A percentile compares a stretch with the other conserved stretches of the same genome.
Conservation (phyloP, 2,113 vertebrate species). For the Geococcyx californianus region DNA sequence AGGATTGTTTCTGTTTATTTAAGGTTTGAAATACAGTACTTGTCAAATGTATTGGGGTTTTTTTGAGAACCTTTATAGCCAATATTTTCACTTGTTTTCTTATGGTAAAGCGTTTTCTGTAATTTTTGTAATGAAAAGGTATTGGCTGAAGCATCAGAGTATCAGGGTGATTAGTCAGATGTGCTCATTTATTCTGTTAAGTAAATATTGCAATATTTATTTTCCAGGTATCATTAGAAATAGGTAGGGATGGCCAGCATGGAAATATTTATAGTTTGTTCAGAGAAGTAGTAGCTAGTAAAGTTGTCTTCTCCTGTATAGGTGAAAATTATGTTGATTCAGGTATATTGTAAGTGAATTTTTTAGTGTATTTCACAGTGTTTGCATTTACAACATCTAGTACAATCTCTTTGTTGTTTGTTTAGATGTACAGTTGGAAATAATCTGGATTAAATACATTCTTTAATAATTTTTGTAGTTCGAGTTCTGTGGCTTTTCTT, state of each 20-base stretch:
- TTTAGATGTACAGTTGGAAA: not conserved
- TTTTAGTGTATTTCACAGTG: not conserved
- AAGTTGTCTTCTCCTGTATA: not conserved
- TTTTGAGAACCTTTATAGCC: not conserved
- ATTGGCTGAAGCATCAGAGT: not conserved
- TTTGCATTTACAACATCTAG: not conserved
- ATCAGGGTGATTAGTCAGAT: not conserved
- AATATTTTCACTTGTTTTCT: not conserved
- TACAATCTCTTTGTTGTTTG: not conserved
- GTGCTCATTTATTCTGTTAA: not conserved
- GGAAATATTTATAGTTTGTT: not conserved
- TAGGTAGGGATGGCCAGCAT: not conserved
- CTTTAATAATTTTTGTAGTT: not conserved
- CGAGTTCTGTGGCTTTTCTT: not conserved
- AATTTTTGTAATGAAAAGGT: not conserved
- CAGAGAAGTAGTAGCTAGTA: not conserved
- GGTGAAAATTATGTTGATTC: not conserved
- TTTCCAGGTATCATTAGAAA: not conserved
- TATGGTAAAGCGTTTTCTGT: not conserved
- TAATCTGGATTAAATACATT: not conserved
- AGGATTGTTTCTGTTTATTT: not conserved
- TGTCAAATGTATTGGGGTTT: not conserved
- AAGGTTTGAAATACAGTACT: not conserved
- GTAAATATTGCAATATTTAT: not conserved
- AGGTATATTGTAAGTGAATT: not conserved